Percentiles rank a stretch among this genome's conserved stretches.
phyloP scores from a whole-genome alignment of 2,888 invertebrate species.

The Gymnoscelis rufifasciata region DNA sequence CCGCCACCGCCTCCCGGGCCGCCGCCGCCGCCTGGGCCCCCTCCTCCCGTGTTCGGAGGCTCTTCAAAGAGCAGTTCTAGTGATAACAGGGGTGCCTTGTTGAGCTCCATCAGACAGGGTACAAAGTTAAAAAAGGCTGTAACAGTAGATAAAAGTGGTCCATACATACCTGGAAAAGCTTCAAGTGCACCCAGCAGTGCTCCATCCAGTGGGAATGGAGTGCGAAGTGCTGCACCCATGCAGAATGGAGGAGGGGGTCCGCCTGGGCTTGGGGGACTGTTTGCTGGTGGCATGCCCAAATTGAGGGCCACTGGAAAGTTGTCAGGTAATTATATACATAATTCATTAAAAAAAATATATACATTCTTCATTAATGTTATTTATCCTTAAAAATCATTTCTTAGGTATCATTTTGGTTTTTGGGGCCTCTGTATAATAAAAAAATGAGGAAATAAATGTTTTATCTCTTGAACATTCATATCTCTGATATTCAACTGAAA shows the following conservation, averaged over 20 bases:
- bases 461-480: too few relatives aligned
- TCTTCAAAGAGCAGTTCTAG: conserved; percentile 66
- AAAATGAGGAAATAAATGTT: too few relatives aligned
- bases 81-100: conserved; percentile 84
- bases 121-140: conserved; percentile 89
- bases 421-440: too few relatives aligned
- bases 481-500: too few relatives aligned
- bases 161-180: conserved; percentile 83
- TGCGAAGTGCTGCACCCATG: conserved; percentile 50
- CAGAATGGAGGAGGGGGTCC: conserved; percentile 64
- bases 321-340: conserved; percentile 49
- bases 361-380: too few relatives aligned
- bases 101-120: conserved; percentile 91
- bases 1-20: conserved; percentile 84
- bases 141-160: conserved; percentile 94
- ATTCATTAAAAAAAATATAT: too few relatives aligned
- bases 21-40: conserved; percentile 81
- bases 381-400: too few relatives aligned
- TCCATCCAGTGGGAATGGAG: conserved; percentile 52
- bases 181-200: conserved; percentile 47
- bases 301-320: conserved; percentile 84
- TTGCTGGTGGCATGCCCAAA: conserved; percentile 91
- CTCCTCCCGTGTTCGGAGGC: conserved; percentile 71
- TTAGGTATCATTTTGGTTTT: too few relatives aligned
- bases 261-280: conserved; percentile 83